Conservation (phyloP, 2,888 invertebrate species). For the Drosophila algonquin region DNA sequence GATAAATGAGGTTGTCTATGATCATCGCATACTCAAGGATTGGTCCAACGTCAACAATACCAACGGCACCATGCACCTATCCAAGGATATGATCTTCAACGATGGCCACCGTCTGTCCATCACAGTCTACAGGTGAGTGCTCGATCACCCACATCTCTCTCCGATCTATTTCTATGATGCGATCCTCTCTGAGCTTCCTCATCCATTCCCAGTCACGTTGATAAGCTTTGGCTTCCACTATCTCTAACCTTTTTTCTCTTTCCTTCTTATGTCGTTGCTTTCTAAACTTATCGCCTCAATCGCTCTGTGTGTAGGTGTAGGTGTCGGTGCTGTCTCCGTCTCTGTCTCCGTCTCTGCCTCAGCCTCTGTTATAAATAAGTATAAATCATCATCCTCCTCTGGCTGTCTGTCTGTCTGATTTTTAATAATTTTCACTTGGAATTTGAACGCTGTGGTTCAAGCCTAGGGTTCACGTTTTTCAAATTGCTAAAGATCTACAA, state of each 20-base stretch:
- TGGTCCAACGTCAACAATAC: constrained; percentile 82
- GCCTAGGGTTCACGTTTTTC: constrained; percentile 57
- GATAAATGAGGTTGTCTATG: constrained; percentile 82
- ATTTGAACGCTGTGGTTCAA: constrained; percentile 70
- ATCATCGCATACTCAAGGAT: constrained; percentile 82
- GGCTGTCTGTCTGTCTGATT: constrained; percentile 54
- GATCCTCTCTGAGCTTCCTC: constrained; percentile 4
- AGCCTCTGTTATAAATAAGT: constrained; percentile 43
- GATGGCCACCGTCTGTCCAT: constrained; percentile 93
- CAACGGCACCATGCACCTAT: constrained; percentile 81
- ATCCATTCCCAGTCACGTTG: constrained; percentile 41
- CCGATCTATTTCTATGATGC: constrained; percentile 13
- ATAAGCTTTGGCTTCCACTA: constrained; percentile 51
- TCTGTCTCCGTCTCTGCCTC: constrained; percentile 6
- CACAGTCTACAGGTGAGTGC: constrained; percentile 87
- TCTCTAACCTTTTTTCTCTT: constrained; percentile 9
- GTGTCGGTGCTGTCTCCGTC: constrained; percentile 45
- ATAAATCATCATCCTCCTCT: constrained; percentile 62
- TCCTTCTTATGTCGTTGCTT: constrained; percentile 15
- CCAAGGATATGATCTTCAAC: constrained; percentile 92
- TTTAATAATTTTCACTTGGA: constrained; percentile 74
- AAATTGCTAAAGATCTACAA: constrained; percentile 56
- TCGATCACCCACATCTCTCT: constrained; percentile 43
- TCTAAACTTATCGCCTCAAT: constrained; percentile 57
- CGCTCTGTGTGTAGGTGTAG: constrained; percentile 58